Conservation (phyloP, 2,113 vertebrate genomes). For the Sceloporus undulatus region DNA sequence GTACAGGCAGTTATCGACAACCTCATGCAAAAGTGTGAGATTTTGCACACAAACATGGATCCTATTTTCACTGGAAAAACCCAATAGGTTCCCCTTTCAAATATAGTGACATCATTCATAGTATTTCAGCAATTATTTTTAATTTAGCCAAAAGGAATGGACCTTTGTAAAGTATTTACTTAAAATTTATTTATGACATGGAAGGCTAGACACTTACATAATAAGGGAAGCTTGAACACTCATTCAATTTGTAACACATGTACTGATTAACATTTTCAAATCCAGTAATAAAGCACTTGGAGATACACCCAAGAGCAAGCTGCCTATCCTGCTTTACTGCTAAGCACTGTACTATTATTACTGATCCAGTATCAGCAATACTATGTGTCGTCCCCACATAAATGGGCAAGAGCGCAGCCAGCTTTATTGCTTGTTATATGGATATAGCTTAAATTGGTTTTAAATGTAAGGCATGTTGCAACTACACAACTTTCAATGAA, state of each 20-base stretch:
- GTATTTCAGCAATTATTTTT: not conserved
- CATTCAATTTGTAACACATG: not conserved
- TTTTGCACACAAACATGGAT: not conserved
- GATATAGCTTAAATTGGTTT: not conserved
- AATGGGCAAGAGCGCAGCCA: not conserved
- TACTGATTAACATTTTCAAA: not conserved
- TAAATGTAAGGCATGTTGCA: not conserved
- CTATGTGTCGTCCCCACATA: not conserved
- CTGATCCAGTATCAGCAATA: not conserved
- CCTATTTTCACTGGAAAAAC: not conserved
- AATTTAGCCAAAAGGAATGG: not conserved
- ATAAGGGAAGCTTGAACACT: not conserved
- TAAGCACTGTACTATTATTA: not conserved
- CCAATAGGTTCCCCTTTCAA: not conserved
- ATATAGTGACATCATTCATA: not conserved
- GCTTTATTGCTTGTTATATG: too few species aligned
- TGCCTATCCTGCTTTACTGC: not conserved
- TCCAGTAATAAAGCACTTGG: not conserved
- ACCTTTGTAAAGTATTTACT: not conserved
- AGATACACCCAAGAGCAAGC: not conserved
- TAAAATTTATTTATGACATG: not conserved
- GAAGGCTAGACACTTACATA: not conserved
- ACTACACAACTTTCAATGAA: not conserved
- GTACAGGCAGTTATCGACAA: not conserved
- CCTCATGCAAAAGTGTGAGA: not conserved